phyloP scores from a whole-genome alignment of 2,113 vertebrate species.

The Cyanocitta stelleri region DNA sequence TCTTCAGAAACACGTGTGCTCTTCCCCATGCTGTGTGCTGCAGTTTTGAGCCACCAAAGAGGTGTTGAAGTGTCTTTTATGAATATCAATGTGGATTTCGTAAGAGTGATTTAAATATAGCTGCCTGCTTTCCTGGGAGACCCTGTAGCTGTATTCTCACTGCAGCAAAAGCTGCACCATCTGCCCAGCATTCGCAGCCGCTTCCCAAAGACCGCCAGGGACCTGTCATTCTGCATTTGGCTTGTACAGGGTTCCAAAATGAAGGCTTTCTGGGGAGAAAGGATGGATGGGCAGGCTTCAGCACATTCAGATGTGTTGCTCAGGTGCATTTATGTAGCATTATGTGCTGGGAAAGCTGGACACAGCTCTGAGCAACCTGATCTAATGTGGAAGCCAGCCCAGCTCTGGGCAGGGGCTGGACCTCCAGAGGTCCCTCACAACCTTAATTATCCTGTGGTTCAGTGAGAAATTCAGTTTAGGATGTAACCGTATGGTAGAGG shows the following conservation, averaged over 20 bases:
- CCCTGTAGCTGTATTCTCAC: neutral
- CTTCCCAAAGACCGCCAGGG: neutral
- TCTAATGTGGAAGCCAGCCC: neutral
- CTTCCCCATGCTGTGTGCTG: neutral
- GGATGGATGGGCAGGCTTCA: neutral
- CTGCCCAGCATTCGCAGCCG: neutral
- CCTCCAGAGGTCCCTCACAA: neutral
- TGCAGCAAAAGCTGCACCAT: slow-evolving; percentile 39
- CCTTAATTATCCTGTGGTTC: neutral
- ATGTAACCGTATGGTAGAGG: neutral
- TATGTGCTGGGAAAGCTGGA: neutral
- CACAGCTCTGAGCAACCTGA: neutral
- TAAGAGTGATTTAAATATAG: slow-evolving; percentile 49
- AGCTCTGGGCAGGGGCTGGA: neutral
- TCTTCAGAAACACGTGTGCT: neutral
- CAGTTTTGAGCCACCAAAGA: neutral
- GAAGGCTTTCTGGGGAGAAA: neutral
- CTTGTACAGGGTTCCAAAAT: neutral
- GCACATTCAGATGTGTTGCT: neutral
- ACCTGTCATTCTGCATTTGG: neutral
- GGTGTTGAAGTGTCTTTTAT: neutral
- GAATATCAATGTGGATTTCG: slow-evolving; percentile 35
- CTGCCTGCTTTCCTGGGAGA: slow-evolving; percentile 37
- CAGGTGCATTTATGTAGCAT: neutral
- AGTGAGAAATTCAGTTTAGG: neutral